Evolutionary conservation across 2,113 vertebrate genomes (phyloP).

Genomic region (Sarotherodon lohbergeri): DNA sequence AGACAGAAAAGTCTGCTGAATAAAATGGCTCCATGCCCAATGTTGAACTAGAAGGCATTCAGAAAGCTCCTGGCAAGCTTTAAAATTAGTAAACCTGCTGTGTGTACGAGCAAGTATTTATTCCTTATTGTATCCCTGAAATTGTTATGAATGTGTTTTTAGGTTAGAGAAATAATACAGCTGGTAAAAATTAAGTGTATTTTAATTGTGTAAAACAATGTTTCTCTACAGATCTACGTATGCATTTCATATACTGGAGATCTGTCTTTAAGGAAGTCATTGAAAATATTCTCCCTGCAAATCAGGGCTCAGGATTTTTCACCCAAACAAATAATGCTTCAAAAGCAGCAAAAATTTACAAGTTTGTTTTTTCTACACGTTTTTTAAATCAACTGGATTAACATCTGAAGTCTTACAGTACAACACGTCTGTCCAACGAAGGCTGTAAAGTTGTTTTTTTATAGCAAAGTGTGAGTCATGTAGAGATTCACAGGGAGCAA

Average conservation of each 20-base stretch:
- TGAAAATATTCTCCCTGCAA: background rate
- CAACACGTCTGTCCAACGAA: background rate
- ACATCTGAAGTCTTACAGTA: background rate
- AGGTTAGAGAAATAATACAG: background rate
- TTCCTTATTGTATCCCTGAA: background rate
- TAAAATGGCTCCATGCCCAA: background rate
- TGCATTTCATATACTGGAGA: background rate
- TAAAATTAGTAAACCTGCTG: background rate
- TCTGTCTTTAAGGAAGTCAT: background rate
- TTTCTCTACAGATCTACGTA: background rate
- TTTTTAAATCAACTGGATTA: background rate
- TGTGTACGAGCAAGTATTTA: background rate
- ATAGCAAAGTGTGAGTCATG: background rate
- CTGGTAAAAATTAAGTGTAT: background rate
- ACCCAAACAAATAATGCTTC: background rate
- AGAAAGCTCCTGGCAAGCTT: background rate
- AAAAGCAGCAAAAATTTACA: background rate
- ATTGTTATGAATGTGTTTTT: background rate
- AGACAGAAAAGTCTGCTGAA: slow-evolving; percentile 16
- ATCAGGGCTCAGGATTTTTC: background rate
- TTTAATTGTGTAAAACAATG: background rate
- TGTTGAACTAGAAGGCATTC: background rate
- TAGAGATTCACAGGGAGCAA: background rate
- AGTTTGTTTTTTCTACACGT: background rate
- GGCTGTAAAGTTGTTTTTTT: background rate